These are phyloP conservation scores for Porites evermanni DNA, from an alignment of 92 coral and sea anemone species.

Conservation along the genomic window DNA sequence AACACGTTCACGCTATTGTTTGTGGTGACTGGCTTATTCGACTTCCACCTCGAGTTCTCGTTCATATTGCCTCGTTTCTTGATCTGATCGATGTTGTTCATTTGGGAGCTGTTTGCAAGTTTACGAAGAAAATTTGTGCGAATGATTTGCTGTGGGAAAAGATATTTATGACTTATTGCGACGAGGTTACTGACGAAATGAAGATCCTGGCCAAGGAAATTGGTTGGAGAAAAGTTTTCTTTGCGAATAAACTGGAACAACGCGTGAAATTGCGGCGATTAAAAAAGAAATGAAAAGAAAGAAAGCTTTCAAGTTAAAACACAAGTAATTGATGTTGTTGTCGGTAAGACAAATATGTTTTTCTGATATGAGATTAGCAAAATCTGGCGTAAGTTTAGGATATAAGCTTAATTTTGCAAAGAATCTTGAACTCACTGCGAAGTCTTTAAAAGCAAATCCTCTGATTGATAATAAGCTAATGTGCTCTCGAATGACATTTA, in stretches of 20 bases:
- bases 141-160: slow-evolving; percentile 92
- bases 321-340: not conserved
- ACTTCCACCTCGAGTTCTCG: slow-evolving; percentile 81
- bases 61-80: slow-evolving; percentile 77
- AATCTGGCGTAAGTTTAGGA: not conserved
- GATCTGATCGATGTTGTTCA: slow-evolving; percentile 86
- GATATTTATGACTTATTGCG: slow-evolving; percentile 79
- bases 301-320: not conserved
- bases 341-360: not conserved
- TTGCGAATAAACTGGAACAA: slow-evolving; percentile 87
- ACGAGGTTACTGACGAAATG: slow-evolving; percentile 85
- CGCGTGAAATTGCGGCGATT: slow-evolving; percentile 79
- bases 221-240: slow-evolving; percentile 94
- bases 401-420: no score
- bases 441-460: not conserved
- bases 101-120: slow-evolving; percentile 88
- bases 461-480: no score
- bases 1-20: slow-evolving; percentile 94
- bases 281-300: slow-evolving; percentile 37
- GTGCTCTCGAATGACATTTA: no score
- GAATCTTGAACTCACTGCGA: not conserved
- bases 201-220: slow-evolving; percentile 76
- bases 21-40: slow-evolving; percentile 99
- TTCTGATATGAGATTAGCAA: not conserved
- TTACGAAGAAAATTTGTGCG: slow-evolving; percentile 84